Evolutionary conservation across 1,140 invertebrate species (phyloP).

Genomic region (Zaprionus vittiger): DNA sequence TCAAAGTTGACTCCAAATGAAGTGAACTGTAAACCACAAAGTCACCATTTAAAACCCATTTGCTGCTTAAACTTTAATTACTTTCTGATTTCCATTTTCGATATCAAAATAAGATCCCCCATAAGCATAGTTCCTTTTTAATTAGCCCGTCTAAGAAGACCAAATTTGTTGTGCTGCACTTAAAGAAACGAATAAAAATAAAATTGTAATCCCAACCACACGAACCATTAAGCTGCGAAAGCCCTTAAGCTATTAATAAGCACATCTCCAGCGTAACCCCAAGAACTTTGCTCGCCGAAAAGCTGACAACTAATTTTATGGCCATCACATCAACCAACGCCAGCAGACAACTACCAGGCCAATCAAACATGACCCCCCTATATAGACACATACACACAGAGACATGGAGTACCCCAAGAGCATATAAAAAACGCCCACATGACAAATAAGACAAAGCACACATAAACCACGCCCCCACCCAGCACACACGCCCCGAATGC

Average conservation of each 20-base stretch:
- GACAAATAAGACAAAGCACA: slow-evolving; percentile 79
- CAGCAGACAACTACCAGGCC: slow-evolving; percentile 69
- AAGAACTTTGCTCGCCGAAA: background rate
- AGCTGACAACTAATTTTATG: slow-evolving; percentile 70
- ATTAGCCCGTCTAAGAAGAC: background rate
- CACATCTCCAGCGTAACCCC: slow-evolving; percentile 35
- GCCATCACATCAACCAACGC: slow-evolving; percentile 61
- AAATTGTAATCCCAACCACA: slow-evolving; percentile 34
- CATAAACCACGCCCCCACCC: slow-evolving; percentile 64
- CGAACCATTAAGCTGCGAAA: slow-evolving; percentile 33
- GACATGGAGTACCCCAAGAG: slow-evolving; percentile 31
- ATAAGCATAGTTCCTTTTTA: slow-evolving; percentile 7
- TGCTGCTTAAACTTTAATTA: background rate
- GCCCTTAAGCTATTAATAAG: slow-evolving; percentile 70
- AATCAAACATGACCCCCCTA: slow-evolving; percentile 63
- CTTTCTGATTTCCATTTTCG: background rate
- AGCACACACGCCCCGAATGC: slow-evolving; percentile 22
- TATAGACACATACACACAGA: slow-evolving; percentile 9
- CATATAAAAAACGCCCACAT: slow-evolving; percentile 63
- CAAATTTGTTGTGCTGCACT: slow-evolving; percentile 22
- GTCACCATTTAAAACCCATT: background rate
- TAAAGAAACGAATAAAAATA: slow-evolving; percentile 18
- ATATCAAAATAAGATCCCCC: background rate
- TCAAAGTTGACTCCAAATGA: too few species aligned
- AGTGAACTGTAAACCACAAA: background rate